phyloP scores from a whole-genome alignment of 2,888 invertebrate genomes.

The Ornithoptera alexandrae region DNA sequence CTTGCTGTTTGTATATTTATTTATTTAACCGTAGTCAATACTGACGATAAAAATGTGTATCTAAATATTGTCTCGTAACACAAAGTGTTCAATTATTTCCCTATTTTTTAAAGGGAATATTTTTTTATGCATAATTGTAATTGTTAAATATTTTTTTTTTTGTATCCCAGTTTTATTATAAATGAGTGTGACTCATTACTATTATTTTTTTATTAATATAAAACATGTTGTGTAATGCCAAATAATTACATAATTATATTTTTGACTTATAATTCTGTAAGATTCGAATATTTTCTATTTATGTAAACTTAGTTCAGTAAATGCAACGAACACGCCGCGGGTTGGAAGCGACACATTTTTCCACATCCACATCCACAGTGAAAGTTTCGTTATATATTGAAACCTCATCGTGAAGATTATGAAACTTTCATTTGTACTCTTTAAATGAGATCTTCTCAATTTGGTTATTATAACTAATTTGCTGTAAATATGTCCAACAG shows the following conservation, averaged over 20 bases:
- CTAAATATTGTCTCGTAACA: conserved; percentile 56
- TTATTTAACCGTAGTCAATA: conserved; percentile 52
- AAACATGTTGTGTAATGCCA: conserved; percentile 75
- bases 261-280: conserved; percentile 62
- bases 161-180: conserved; percentile 51
- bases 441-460: neutral
- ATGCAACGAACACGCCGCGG: conserved; percentile 55
- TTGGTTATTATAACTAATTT: neutral
- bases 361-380: neutral
- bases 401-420: no score
- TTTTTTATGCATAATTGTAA: conserved; percentile 56
- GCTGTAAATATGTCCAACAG: neutral
- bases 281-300: conserved; percentile 65
- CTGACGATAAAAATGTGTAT: conserved; percentile 54
- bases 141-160: conserved; percentile 45
- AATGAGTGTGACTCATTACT: conserved; percentile 70
- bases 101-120: conserved; percentile 44
- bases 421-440: no score
- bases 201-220: conserved; percentile 49
- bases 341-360: conserved; percentile 33
- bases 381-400: neutral
- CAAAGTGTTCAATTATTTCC: conserved; percentile 67
- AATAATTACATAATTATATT: conserved; percentile 69
- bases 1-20: conserved; percentile 45
- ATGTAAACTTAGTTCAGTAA: conserved; percentile 53